Percentiles rank a stretch among this genome's conserved stretches.
phyloP scores from a whole-genome alignment of 1,140 invertebrate species.

The Mercenaria mercenaria region DNA sequence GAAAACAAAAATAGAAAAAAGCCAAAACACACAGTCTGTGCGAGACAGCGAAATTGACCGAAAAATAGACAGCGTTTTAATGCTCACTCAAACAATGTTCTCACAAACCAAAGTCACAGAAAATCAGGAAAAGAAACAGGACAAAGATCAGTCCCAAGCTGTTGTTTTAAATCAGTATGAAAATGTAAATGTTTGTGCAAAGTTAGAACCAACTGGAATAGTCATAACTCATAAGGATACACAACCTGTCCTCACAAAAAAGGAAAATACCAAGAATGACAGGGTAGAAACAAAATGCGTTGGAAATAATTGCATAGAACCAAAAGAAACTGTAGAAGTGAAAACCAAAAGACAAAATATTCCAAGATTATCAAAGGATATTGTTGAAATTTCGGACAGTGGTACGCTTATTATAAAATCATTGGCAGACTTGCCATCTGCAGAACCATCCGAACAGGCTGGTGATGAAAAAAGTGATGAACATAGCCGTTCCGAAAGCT shows the following conservation, averaged over 20 bases:
- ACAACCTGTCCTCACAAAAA: neutral
- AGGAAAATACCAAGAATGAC: neutral
- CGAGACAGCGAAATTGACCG: slow-evolving; percentile 48
- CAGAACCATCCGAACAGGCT: neutral
- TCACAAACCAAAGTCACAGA: neutral
- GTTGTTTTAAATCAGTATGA: slow-evolving; percentile 37
- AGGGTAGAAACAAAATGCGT: neutral
- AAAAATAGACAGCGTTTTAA: slow-evolving; percentile 54
- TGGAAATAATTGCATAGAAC: neutral
- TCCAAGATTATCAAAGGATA: neutral
- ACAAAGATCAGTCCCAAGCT: neutral
- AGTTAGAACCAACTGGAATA: slow-evolving; percentile 41
- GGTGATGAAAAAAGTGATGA: neutral
- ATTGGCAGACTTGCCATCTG: slow-evolving; percentile 25
- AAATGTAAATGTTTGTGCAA: slow-evolving; percentile 56
- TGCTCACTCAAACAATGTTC: slow-evolving; percentile 64
- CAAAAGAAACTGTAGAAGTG: neutral
- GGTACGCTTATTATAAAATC: slow-evolving; percentile 55
- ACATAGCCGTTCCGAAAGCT: neutral
- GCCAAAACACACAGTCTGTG: neutral
- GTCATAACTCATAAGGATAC: slow-evolving; percentile 24
- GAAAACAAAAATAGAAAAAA: neutral
- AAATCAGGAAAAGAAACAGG: neutral
- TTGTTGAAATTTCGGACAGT: slow-evolving; percentile 47
- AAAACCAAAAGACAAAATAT: neutral